phyloP scores from a whole-genome alignment of 2,113 vertebrate genomes.

The Actinemys pallida region DNA sequence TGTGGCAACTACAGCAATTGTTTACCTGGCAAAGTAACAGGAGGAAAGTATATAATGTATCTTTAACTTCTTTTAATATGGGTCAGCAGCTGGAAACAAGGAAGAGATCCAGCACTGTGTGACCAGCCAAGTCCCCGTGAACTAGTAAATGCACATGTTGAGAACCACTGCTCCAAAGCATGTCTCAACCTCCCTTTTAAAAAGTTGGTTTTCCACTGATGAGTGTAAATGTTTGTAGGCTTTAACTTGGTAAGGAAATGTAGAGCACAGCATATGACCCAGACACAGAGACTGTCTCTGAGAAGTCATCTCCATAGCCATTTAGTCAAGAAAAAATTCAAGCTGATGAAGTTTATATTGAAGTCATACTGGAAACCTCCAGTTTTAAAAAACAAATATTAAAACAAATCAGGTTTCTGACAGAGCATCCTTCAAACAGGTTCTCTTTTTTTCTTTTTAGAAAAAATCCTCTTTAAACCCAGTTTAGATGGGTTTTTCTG shows the following conservation, averaged over 20 bases:
- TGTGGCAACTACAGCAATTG: background rate
- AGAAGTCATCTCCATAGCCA: background rate
- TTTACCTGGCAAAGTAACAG: background rate
- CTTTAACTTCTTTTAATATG: background rate
- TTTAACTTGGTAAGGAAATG: background rate
- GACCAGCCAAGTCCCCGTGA: background rate
- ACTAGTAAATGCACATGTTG: background rate
- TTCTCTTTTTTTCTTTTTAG: background rate
- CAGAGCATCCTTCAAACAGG: background rate
- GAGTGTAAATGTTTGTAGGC: background rate
- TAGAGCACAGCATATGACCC: background rate
- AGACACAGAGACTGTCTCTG: background rate
- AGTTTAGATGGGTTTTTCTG: slow-evolving; percentile 32
- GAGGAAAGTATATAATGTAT: background rate
- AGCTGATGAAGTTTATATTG: background rate
- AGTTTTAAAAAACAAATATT: background rate
- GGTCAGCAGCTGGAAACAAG: background rate
- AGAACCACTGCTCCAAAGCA: background rate
- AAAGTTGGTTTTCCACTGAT: background rate
- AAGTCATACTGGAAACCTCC: background rate
- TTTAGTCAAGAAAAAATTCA: background rate
- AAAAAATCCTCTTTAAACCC: background rate
- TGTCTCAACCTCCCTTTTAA: background rate
- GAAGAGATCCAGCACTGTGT: fast-evolving
- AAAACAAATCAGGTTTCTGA: background rate